Conservation (phyloP, 2,113 vertebrate species). For the Boleophthalmus pectinirostris region DNA sequence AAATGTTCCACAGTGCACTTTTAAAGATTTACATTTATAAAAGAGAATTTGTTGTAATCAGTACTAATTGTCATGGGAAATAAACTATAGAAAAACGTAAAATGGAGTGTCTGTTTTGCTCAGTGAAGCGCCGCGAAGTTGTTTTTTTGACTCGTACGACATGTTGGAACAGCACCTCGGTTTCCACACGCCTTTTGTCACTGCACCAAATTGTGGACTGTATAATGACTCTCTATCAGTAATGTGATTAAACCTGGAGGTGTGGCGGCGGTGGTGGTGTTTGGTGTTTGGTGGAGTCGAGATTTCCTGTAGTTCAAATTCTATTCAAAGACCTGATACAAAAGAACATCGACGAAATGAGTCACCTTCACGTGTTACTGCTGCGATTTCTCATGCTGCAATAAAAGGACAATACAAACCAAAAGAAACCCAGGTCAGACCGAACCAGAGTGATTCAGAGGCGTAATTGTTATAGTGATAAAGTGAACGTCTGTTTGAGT, state of each 20-base stretch:
- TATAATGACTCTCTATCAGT: not conserved
- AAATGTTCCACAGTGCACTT: not conserved
- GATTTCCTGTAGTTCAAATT: not conserved
- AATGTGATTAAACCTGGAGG: not conserved
- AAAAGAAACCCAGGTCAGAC: too few species aligned
- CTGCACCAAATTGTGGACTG: not conserved
- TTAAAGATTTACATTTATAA: not conserved
- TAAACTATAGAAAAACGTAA: not conserved
- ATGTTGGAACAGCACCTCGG: not conserved
- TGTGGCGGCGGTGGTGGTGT: too few species aligned
- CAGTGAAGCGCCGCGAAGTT: not conserved
- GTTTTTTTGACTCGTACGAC: not conserved
- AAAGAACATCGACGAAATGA: not conserved
- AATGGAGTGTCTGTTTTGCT: not conserved
- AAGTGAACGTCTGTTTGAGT: not conserved
- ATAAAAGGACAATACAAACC: not conserved
- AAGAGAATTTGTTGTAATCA: too few species aligned
- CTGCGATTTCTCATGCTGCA: not conserved
- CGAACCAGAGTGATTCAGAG: not conserved
- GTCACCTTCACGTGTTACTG: not conserved
- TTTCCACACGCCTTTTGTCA: not conserved
- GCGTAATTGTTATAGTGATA: not conserved
- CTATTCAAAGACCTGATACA: not conserved
- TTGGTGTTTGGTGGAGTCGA: too few species aligned
- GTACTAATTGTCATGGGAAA: too few species aligned